phyloP scores from a whole-genome alignment of 2,113 vertebrate species.

The Petroica traversi region DNA sequence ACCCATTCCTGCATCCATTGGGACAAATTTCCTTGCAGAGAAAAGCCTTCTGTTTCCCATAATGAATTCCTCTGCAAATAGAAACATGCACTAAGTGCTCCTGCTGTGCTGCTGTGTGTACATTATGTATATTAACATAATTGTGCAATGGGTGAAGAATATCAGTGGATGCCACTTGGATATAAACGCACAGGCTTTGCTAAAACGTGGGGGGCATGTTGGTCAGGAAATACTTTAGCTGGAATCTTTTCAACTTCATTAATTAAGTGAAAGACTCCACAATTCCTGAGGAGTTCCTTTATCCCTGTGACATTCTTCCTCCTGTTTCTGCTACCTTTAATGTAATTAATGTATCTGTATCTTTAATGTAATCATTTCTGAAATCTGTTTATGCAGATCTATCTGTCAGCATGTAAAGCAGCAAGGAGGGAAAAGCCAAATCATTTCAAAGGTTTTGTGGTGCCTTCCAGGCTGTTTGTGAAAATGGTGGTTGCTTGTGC shows the following conservation, averaged over 20 bases:
- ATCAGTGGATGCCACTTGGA: neutral
- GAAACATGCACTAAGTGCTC: neutral
- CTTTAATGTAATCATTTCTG: neutral
- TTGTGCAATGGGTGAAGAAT: neutral
- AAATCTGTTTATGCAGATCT: neutral
- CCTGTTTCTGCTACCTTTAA: neutral
- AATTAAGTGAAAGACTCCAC: neutral
- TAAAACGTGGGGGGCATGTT: neutral
- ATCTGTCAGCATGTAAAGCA: neutral
- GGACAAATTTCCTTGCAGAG: neutral
- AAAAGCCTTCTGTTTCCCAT: neutral
- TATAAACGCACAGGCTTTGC: neutral
- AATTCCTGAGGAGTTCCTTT: neutral
- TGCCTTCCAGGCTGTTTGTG: neutral
- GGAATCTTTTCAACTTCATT: neutral
- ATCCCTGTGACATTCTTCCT: neutral
- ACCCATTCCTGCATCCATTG: neutral
- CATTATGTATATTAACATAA: neutral
- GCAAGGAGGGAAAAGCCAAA: neutral
- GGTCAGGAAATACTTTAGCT: neutral
- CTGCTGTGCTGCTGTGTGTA: neutral
- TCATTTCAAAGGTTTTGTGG: neutral
- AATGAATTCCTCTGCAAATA: constrained; percentile 1
- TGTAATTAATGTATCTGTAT: neutral
- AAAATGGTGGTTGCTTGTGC: neutral